These are phyloP conservation scores for Pedicia rivosa DNA, from an alignment of 2,888 invertebrate species.

Conservation along the genomic window DNA sequence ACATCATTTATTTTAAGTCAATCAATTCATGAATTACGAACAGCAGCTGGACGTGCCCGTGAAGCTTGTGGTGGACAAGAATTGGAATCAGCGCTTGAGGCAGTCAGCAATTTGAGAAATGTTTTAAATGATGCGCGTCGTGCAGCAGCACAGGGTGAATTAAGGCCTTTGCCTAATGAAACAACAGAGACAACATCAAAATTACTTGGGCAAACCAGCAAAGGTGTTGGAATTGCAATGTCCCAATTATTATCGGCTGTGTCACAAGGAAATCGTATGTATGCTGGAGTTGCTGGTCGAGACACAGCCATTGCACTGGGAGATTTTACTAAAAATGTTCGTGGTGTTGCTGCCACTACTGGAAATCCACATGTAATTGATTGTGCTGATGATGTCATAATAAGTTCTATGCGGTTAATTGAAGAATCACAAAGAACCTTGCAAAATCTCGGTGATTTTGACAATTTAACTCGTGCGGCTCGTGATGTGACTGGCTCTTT, in stretches of 20 bases:
- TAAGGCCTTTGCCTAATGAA: constrained; percentile 76
- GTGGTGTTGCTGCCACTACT: constrained; percentile 63
- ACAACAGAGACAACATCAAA: constrained; percentile 41
- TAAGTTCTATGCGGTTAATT: constrained; percentile 59
- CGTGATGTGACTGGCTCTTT: constrained; percentile 50
- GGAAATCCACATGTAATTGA: constrained; percentile 44
- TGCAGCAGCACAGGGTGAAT: constrained; percentile 51
- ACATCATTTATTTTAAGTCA: constrained; percentile 28
- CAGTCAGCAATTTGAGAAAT: constrained; percentile 59
- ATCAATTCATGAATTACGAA: constrained; percentile 32
- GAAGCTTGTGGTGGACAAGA: constrained; percentile 72
- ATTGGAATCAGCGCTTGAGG: constrained; percentile 70
- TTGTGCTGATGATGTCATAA: constrained; percentile 64
- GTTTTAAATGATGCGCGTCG: constrained; percentile 69
- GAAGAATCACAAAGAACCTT: constrained; percentile 58
- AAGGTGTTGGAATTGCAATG: constrained; percentile 66
- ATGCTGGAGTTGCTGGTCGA: constrained; percentile 64
- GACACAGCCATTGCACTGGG: constrained; percentile 64
- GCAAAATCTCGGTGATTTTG: constrained; percentile 25
- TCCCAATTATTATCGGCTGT: constrained; percentile 78
- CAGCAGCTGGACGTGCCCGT: constrained; percentile 47
- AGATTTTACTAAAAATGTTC: constrained; percentile 54
- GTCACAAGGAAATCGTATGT: constrained; percentile 62
- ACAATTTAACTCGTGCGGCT: constrained; percentile 49
- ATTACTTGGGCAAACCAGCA: constrained; percentile 35